phyloP scores from a whole-genome alignment of 2,888 invertebrate genomes.

The Caenorhabditis angaria region DNA sequence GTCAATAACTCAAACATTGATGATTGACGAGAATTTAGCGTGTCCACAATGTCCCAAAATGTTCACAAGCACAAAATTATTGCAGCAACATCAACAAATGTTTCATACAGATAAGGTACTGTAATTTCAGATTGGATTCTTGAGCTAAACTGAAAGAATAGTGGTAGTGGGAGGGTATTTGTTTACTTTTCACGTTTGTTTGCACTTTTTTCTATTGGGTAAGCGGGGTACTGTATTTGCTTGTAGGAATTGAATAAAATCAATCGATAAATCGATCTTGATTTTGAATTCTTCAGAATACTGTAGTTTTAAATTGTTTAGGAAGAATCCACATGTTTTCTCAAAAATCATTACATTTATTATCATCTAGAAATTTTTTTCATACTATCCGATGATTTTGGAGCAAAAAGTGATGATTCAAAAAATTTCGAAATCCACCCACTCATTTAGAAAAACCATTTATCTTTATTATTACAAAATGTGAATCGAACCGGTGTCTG shows the following conservation, averaged over 20 bases:
- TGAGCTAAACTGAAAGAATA: no score
- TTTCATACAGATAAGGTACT: constrained; percentile 69
- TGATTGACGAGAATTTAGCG: constrained; percentile 28
- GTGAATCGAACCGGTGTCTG: background rate
- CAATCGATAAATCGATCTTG: no score
- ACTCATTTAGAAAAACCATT: background rate
- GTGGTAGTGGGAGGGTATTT: background rate
- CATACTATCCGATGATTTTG: no score
- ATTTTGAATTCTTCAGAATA: no score
- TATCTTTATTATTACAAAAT: background rate
- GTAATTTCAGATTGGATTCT: background rate
- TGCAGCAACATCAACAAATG: constrained; percentile 67
- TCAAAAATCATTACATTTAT: no score
- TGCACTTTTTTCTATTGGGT: background rate
- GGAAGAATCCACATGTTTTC: no score
- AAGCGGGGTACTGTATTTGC: background rate
- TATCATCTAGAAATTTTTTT: no score
- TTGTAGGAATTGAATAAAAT: no score
- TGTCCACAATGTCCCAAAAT: constrained; percentile 62
- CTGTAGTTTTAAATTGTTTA: no score
- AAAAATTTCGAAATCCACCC: background rate
- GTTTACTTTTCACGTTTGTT: background rate
- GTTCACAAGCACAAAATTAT: constrained; percentile 60
- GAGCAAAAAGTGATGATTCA: no score
- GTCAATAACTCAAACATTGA: constrained; percentile 24